Conservation (phyloP, 2,113 vertebrate genomes). For the Polypterus bichir region DNA sequence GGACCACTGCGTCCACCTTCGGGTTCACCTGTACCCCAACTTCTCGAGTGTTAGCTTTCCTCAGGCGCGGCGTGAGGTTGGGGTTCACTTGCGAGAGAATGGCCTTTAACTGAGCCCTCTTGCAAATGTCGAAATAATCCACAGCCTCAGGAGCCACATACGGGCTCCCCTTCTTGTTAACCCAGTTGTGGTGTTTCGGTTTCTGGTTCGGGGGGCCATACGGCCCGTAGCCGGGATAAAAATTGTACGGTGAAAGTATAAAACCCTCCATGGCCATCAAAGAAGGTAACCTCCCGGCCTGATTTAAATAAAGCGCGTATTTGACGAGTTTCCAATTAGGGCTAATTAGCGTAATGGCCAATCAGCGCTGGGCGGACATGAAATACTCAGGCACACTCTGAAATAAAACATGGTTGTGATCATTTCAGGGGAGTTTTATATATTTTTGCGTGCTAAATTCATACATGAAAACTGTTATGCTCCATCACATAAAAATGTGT, state of each 20-base stretch:
- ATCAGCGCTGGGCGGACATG: too few relatives aligned
- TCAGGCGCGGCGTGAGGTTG: conserved; percentile 21
- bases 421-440: too few relatives aligned
- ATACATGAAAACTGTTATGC: too few relatives aligned
- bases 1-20: conserved; percentile 55
- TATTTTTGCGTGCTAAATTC: too few relatives aligned
- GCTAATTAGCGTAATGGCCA: conserved; percentile 8
- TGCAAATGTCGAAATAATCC: conserved; percentile 60
- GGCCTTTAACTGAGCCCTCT: conserved; percentile 50
- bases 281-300: background rate
- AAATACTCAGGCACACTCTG: too few relatives aligned
- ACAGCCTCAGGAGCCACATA: conserved; percentile 37
- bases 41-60: conserved; percentile 53
- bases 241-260: conserved; percentile 35
- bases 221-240: conserved; percentile 31
- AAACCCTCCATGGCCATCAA: conserved; percentile 61
- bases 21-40: conserved; percentile 78
- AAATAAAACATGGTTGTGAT: too few relatives aligned
- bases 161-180: conserved; percentile 29
- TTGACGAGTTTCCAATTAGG: background rate
- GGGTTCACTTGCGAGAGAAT: conserved; percentile 62
- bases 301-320: conserved; percentile 5
- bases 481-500: too few relatives aligned
- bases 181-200: conserved; percentile 47
- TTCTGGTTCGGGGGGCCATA: conserved; percentile 28